Evolutionary conservation across 2,113 vertebrate species (phyloP).

Genomic region (Lampris incognitus): DNA sequence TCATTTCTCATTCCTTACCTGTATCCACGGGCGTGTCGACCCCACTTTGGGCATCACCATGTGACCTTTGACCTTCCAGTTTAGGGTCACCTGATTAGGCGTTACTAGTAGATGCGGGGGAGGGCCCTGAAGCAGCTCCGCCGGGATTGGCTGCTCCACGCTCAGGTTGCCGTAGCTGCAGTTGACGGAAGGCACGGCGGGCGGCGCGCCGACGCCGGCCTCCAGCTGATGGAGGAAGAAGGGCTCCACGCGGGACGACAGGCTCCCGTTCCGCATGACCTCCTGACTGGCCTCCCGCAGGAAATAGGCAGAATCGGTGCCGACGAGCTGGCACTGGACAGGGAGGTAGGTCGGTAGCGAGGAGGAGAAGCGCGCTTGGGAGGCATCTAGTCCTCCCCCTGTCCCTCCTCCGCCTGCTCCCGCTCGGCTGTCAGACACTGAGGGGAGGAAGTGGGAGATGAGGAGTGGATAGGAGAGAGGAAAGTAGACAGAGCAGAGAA

Average conservation of each 20-base stretch:
- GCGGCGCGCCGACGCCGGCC: slow-evolving; percentile 65
- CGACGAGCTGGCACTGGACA: slow-evolving; percentile 81
- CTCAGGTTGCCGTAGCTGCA: slow-evolving; percentile 92
- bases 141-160: slow-evolving; percentile 82
- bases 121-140: slow-evolving; percentile 85
- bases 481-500: background rate
- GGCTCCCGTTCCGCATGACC: slow-evolving; percentile 91
- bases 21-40: slow-evolving; percentile 88
- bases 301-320: slow-evolving; percentile 88
- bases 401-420: slow-evolving; percentile 72
- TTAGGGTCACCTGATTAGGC: slow-evolving; percentile 83
- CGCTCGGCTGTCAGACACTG: slow-evolving; percentile 82
- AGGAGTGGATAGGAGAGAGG: background rate
- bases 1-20: slow-evolving; percentile 51
- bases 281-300: slow-evolving; percentile 94
- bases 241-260: slow-evolving; percentile 88
- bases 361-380: slow-evolving; percentile 86
- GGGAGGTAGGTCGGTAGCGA: slow-evolving; percentile 91
- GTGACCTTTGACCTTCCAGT: slow-evolving; percentile 82
- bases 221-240: slow-evolving; percentile 89
- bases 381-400: slow-evolving; percentile 54
- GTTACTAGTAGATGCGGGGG: slow-evolving; percentile 73
- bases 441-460: slow-evolving; percentile 35
- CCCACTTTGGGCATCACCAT: slow-evolving; percentile 88
- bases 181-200: slow-evolving; percentile 84